Evolutionary conservation across 2,888 invertebrate species (phyloP), one percentile per base, ranked within the genome.

Genomic region (Drosophila trichaetosa): DNA sequence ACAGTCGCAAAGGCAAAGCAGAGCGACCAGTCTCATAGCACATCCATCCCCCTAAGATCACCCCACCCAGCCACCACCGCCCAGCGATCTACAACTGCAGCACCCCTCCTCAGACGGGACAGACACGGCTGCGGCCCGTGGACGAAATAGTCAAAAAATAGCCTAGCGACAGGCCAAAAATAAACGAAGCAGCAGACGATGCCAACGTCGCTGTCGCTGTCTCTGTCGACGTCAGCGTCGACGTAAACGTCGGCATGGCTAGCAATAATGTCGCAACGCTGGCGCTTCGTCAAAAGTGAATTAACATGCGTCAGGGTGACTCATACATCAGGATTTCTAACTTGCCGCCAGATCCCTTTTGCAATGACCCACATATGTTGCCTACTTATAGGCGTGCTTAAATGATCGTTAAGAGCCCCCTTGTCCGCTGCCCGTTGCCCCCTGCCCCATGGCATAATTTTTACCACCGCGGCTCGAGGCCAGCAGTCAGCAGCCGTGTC

Each of bases 101-200:
- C n/a, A 24, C 4, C 54, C 38, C 38, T 27, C 42, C 18, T 42
- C 52, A 53, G 48, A 42, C 73, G 69, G 59, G 60, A 54, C 66
- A 69, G 81, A 76, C 81, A 76, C 57, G 68, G 38, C 63, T 71
- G 73, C 66, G 81, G 72, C 73, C 69, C 77, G 78, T 70, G 80
- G 73, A 81, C 75, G 80, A 85, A 78, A 88, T 69, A 85, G 72
- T 81, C 73, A 76, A 79, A 87, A 87, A 87, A 87, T 87, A 87
- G 90, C 81, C 72, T 78, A 83, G 78, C 74, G 87, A 81, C 89
- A 74, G 73, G 63, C 86, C 89, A 69, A 84, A 82, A 84, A 83
- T 83, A 83, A 77, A 66, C 59, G 66, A 61, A 74, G 77, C 83
- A 82, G 79, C 76, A 87, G 90, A 82, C 86, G 70, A 62, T 53